A percentile compares a stretch with the other conserved stretches of the same genome.
Conservation (phyloP, 1,140 invertebrate genomes). For the Trachymyrmex cornetzi region DNA sequence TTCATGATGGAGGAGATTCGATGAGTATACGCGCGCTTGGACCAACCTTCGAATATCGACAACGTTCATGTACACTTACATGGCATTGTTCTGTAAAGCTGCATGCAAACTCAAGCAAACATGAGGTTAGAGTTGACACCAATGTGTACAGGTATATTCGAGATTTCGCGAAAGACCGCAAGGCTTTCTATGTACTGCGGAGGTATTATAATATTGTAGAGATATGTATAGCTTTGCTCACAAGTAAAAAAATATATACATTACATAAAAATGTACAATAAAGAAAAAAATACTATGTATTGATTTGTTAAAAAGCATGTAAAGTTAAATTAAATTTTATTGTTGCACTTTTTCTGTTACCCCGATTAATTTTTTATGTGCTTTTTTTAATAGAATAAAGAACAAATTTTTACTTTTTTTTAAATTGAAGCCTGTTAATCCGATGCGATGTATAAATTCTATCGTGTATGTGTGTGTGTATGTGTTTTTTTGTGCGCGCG, state of each 20-base stretch:
- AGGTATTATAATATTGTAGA: neutral
- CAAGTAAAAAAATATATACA: neutral
- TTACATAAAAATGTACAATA: too few species aligned
- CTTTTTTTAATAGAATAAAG: too few species aligned
- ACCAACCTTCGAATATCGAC: neutral
- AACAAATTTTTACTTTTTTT: too few species aligned
- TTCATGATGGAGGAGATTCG: conserved; percentile 60
- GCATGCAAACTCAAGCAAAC: conserved; percentile 5
- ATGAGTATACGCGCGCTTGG: conserved; percentile 28
- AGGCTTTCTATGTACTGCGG: neutral
- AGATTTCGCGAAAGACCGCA: neutral
- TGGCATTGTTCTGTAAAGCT: neutral
- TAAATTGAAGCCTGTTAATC: too few species aligned
- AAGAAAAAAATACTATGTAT: too few species aligned
- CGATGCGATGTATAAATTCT: too few species aligned
- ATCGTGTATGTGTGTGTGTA: too few species aligned
- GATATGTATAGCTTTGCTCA: neutral
- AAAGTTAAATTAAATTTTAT: too few species aligned
- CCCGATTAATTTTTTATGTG: too few species aligned
- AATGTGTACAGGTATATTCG: neutral
- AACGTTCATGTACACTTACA: conserved; percentile 11
- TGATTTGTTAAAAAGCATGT: too few species aligned
- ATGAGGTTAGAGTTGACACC: neutral
- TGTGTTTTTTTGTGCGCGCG: too few species aligned
- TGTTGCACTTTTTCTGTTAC: too few species aligned